Evolutionary conservation across 1,140 invertebrate species (phyloP), one percentile per base, ranked within the genome.

Genomic region (Mizuhopecten yessoensis): DNA sequence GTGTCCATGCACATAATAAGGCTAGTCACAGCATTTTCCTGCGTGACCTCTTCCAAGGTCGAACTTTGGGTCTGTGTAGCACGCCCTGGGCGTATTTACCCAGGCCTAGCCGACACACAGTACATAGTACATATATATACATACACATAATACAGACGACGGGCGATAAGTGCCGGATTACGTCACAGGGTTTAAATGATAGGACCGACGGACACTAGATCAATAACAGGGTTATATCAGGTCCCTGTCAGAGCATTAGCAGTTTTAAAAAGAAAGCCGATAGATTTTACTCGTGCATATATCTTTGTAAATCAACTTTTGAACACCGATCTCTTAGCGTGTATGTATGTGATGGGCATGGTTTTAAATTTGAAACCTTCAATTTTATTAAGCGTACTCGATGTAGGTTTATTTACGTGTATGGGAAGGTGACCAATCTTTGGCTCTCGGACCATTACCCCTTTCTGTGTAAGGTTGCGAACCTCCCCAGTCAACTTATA

Each of bases 71-170:
- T 75, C 11, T 75, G 23, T 29, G 57, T 29, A 17, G 23, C 9
- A 17, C 11, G 57, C 57, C 57, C 17, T 5, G 57, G 57, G 57
- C 57, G 13, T 75, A 75, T 75, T 75, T 75, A 75, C 57, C 17
- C 11, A 75, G 57, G 17, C 11, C 45, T 15, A 15, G 20, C 57
- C 57, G n/a, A 2, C 57, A 29, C 57, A 75, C 57, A 29, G 57
- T 75, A 75, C 57, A 75, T 75, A 75, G 57, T 75, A 75, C 57
- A 75, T 75, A 75, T 57, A 39, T 39, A 57, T 29, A 75, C 57
- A 75, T n/a, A n/a, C 29, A 29, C 9, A n/a, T n/a, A n/a, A n/a
- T n/a, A n/a, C 29, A 75, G 0, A 29, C 17, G 57, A n/a, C 9
- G 7, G 57, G 57, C 57, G 57, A 75, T 75, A 75, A 75, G 57